phyloP scores from a whole-genome alignment of 2,797 vertebrate species.

The Odontamblyopus lacepedii region DNA sequence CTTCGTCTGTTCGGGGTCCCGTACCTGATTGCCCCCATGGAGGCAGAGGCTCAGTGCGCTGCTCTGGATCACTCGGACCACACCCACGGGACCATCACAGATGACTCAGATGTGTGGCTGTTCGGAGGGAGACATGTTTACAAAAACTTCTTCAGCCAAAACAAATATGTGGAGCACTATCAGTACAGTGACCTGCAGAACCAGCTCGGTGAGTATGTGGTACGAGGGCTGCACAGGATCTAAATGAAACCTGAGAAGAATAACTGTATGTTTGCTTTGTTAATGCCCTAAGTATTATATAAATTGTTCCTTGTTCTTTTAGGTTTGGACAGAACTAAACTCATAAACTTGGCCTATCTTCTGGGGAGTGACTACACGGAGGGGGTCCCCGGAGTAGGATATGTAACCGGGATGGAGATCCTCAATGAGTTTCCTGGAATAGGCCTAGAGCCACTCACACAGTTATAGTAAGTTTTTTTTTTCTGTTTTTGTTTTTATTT shows the following conservation, averaged over 20 bases:
- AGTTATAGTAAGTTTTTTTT: slow-evolving; percentile 79
- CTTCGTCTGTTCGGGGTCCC: slow-evolving; percentile 92
- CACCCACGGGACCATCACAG: slow-evolving; percentile 95
- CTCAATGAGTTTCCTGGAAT: slow-evolving; percentile 94
- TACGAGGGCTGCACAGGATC: no score
- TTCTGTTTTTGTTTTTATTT: neutral
- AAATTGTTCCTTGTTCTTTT: no score
- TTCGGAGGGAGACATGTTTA: slow-evolving; percentile 95
- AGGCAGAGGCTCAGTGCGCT: slow-evolving; percentile 96
- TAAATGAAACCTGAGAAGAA: no score
- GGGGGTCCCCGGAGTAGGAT: slow-evolving; percentile 90
- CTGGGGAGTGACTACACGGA: slow-evolving; percentile 98
- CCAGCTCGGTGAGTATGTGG: slow-evolving; percentile 82
- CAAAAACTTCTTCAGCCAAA: slow-evolving; percentile 96
- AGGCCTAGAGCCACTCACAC: slow-evolving; percentile 86
- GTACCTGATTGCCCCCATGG: slow-evolving; percentile 91
- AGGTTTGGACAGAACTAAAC: slow-evolving; percentile 92
- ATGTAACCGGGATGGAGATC: slow-evolving; percentile 96
- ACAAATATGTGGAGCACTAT: slow-evolving; percentile 91
- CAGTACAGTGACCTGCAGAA: slow-evolving; percentile 90
- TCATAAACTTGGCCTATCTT: slow-evolving; percentile 96
- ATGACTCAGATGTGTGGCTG: slow-evolving; percentile 97
- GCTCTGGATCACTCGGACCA: slow-evolving; percentile 88
- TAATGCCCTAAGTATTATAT: neutral
- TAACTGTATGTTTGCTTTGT: no score